Evolutionary conservation across 2,797 vertebrate species (phyloP).

Genomic region (Tapera naevia): DNA sequence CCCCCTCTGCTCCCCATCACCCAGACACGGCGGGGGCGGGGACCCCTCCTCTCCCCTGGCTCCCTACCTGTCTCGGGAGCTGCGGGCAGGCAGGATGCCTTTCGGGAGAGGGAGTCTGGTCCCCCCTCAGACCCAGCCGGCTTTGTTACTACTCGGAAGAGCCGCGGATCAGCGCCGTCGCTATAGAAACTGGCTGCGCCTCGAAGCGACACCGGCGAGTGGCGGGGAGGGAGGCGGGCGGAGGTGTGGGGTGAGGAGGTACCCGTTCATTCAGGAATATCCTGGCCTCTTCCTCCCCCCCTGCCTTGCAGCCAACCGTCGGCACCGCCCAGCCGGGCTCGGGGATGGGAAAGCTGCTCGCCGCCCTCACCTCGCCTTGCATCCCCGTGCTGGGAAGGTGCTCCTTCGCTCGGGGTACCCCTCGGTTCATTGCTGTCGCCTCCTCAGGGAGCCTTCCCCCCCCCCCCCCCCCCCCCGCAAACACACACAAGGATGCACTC

Average conservation of each 20-base stretch:
- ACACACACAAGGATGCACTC: too few species aligned
- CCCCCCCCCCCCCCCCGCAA: background rate
- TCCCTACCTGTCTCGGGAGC: conserved; percentile 24
- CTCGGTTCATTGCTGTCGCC: too few species aligned
- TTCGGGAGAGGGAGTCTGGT: background rate
- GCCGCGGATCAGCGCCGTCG: conserved; percentile 59
- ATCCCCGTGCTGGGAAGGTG: accelerated
- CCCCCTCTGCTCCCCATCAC: background rate
- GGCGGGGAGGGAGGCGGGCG: conserved; percentile 35
- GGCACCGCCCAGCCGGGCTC: background rate
- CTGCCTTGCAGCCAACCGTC: background rate
- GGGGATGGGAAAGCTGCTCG: background rate
- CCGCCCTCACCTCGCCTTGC: background rate
- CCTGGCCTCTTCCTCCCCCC: background rate
- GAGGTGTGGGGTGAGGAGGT: background rate
- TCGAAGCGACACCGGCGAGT: conserved; percentile 10
- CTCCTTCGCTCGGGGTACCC: background rate
- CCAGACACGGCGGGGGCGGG: background rate
- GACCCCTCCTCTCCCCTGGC: background rate
- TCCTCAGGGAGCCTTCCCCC: background rate
- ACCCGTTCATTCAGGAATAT: conserved; percentile 52
- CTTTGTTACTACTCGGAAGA: conserved; percentile 65
- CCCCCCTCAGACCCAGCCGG: background rate
- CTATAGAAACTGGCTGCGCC: conserved; percentile 71
- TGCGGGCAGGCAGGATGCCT: background rate